Evolutionary conservation across 2,888 invertebrate genomes (phyloP), one percentile per base, ranked within the genome.

Genomic region (Zygaena filipendulae): DNA sequence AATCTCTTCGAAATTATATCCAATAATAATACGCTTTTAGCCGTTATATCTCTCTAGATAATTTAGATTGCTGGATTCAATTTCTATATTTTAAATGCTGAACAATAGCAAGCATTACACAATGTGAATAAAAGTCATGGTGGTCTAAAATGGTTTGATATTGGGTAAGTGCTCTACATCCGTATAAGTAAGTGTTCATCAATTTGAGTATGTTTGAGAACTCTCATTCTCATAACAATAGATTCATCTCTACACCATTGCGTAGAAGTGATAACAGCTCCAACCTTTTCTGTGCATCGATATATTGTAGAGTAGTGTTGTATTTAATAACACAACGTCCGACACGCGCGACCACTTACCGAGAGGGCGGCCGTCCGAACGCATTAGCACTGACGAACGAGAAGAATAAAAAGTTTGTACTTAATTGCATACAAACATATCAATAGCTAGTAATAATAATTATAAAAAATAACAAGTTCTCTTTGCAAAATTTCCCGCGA

Each of bases 291-390:
- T 50, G 59, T 39, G 48, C 51, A 53, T 45, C 51, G 46, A 71
- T 74, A 75, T 72, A n/a, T n/a, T n/a, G 68, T 72, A 71, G 68
- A 67, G 60, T 69, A 70, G 59, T 59, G 55, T 54, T 48, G 74
- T 79, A 79, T 79, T 79, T 79, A 79, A 79, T 64, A 68, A 61
- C 66, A 61, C 47, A 47, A 56, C 67, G 36, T 41, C 39, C 52
- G 60, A 62, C 58, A 60, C 67, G 64, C 63, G 62, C 63, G 66
- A 63, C 63, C 77, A 79, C 63, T 79, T 64, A 59, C 59, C 49
- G 40, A 52, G 20, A 40, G 62, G 59, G 45, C 63, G 50, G 58
- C 57, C 53, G 52, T 57, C 48, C 52, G 71, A 55, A 61, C 70
- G 69, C 64, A 66, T 62, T 59, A 48, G 49, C 49, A 50, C 47